Percentiles rank a stretch among this genome's conserved stretches.
Evolutionary conservation across 2,888 invertebrate genomes (phyloP).

Genomic region (Pteria penguin): DNA sequence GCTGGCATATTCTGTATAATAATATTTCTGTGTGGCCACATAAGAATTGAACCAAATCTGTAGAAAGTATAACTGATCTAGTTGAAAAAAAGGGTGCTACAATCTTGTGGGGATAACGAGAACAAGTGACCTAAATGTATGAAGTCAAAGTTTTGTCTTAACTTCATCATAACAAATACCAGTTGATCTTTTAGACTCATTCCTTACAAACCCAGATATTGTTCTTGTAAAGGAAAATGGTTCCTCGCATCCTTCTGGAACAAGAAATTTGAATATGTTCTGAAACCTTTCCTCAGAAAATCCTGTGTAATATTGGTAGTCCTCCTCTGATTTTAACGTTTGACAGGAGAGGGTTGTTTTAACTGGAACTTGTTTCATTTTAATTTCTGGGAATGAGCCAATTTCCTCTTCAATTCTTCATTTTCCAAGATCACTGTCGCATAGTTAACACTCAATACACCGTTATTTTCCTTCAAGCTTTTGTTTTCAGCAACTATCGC

Average conservation of each 20-base stretch:
- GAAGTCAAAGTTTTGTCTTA: too few species aligned
- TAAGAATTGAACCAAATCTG: conserved; percentile 6
- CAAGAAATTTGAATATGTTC: conserved; percentile 22
- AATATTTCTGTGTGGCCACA: conserved; percentile 22
- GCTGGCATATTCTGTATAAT: too few species aligned
- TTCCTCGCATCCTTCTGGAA: conserved; percentile 10
- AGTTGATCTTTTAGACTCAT: background rate
- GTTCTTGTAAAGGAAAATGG: too few species aligned
- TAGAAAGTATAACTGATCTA: conserved; percentile 8
- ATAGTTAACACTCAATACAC: background rate
- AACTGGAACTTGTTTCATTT: too few species aligned
- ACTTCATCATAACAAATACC: background rate
- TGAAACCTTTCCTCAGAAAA: conserved; percentile 5
- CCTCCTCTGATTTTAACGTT: too few species aligned
- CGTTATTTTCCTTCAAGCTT: background rate
- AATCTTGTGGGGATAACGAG: background rate
- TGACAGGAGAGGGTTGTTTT: too few species aligned
- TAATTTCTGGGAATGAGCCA: too few species aligned
- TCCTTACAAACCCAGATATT: too few species aligned
- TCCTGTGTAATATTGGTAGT: conserved; percentile 27
- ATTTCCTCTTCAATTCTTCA: too few species aligned
- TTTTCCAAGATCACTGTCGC: too few species aligned
- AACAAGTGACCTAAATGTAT: conserved; percentile 6
- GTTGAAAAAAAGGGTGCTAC: conserved; percentile 1
- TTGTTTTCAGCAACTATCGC: conserved; percentile 16